Conservation (phyloP, 2,113 vertebrate species). For the Anhinga rufa region DNA sequence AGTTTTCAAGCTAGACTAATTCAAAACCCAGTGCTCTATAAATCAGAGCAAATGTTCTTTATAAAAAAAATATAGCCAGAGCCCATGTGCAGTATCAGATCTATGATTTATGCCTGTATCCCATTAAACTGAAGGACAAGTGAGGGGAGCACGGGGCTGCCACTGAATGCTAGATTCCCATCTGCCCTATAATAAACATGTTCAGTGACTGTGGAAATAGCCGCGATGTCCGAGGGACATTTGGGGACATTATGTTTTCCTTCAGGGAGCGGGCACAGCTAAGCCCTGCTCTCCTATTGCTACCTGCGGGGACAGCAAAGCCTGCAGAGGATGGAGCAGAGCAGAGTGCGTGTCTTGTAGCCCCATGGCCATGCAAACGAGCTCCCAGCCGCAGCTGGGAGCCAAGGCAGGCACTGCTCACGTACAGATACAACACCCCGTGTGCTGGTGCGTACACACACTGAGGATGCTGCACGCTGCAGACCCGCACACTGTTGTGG, state of each 20-base stretch:
- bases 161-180: neutral
- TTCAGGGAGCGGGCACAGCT: neutral
- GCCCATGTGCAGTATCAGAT: constrained; percentile 28
- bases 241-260: neutral
- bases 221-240: neutral
- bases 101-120: constrained; percentile 52
- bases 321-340: neutral
- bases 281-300: neutral
- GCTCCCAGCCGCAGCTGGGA: fast-evolving
- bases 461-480: neutral
- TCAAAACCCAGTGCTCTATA: constrained; percentile 59
- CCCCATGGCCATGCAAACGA: fast-evolving
- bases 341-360: neutral
- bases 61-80: constrained; percentile 56
- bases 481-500: neutral
- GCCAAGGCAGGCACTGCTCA: neutral
- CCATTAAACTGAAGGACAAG: constrained; percentile 61
- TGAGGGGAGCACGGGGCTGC: neutral
- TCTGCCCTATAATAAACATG: neutral
- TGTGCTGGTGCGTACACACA: neutral
- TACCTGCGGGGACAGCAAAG: neutral
- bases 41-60: constrained; percentile 70
- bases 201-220: neutral
- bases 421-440: fast-evolving
- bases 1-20: constrained; percentile 65